Conservation (phyloP, 2,888 invertebrate species). For the Aphidoletes aphidimyza region DNA sequence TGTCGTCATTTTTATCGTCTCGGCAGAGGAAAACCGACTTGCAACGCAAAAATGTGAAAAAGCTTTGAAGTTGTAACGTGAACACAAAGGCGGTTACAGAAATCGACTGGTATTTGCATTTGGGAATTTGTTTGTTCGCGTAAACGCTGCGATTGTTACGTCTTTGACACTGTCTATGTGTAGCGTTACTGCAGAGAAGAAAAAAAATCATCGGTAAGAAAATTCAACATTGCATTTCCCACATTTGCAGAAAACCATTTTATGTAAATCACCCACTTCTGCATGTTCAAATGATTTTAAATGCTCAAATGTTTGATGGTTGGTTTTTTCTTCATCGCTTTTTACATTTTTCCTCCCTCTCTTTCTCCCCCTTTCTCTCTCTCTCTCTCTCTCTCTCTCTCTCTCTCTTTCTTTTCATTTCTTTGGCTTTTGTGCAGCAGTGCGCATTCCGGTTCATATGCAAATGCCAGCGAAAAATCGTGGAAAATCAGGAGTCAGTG, state of each 20-base stretch:
- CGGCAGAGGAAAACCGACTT: neutral
- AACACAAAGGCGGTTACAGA: neutral
- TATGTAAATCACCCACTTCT: neutral
- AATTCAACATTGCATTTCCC: neutral
- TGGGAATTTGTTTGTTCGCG: conserved; percentile 13
- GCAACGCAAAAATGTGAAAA: neutral
- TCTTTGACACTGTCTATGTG: neutral
- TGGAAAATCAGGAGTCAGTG: conserved; percentile 60
- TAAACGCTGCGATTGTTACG: conserved; percentile 22
- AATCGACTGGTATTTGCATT: conserved; percentile 2
- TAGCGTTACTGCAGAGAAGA: neutral
- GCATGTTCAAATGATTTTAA: neutral
- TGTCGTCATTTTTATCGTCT: neutral
- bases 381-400: neutral
- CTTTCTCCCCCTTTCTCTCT: neutral
- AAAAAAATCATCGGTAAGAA: conserved; percentile 19
- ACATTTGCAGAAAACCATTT: neutral
- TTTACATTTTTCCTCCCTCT: neutral
- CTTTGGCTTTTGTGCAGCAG: neutral
- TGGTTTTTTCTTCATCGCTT: neutral
- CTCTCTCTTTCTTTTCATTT: neutral
- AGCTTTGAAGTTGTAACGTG: conserved; percentile 23
- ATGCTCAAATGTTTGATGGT: conserved; percentile 32
- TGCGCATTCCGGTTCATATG: conserved; percentile 59
- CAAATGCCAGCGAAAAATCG: conserved; percentile 63